Evolutionary conservation across 2,888 invertebrate species (phyloP).

Genomic region (Elegia similella): DNA sequence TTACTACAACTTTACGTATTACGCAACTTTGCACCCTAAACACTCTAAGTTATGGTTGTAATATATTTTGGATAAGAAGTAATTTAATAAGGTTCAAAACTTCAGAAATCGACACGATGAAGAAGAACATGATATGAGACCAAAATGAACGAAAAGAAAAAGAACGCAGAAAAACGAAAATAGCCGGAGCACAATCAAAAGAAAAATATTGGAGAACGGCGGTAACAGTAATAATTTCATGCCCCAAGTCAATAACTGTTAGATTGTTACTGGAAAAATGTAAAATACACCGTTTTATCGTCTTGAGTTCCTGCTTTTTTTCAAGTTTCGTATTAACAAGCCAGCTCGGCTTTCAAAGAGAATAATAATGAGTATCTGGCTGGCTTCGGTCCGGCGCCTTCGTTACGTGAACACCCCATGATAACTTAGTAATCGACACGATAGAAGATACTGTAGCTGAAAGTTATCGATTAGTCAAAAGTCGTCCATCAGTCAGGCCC

Average conservation of each 20-base stretch:
- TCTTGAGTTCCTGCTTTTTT: slow-evolving; percentile 5
- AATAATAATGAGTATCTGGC: slow-evolving; percentile 18
- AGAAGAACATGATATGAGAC: too few relatives aligned
- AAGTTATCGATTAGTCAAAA: too few relatives aligned
- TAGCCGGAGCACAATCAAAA: neutral
- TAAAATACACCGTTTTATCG: slow-evolving; percentile 2
- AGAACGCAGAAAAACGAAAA: neutral
- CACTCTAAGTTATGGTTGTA: too few relatives aligned
- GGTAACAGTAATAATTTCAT: neutral
- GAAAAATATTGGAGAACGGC: neutral
- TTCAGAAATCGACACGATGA: too few relatives aligned
- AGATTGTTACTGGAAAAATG: neutral
- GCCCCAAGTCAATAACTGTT: slow-evolving; percentile 6
- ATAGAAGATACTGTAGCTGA: neutral
- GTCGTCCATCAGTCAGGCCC: too few relatives aligned
- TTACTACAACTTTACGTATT: too few relatives aligned
- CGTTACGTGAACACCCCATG: neutral
- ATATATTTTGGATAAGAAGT: too few relatives aligned
- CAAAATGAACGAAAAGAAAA: neutral
- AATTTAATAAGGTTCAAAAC: too few relatives aligned
- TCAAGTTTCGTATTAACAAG: slow-evolving; percentile 15
- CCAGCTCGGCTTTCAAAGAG: slow-evolving; percentile 12
- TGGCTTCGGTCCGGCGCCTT: slow-evolving; percentile 9
- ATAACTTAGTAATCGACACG: neutral
- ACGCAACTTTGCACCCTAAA: too few relatives aligned